Percentiles rank a stretch among this genome's conserved stretches.
These are phyloP conservation scores for Pan paniscus DNA, from an alignment of 2,113 vertebrate species.

Conservation along the genomic window DNA sequence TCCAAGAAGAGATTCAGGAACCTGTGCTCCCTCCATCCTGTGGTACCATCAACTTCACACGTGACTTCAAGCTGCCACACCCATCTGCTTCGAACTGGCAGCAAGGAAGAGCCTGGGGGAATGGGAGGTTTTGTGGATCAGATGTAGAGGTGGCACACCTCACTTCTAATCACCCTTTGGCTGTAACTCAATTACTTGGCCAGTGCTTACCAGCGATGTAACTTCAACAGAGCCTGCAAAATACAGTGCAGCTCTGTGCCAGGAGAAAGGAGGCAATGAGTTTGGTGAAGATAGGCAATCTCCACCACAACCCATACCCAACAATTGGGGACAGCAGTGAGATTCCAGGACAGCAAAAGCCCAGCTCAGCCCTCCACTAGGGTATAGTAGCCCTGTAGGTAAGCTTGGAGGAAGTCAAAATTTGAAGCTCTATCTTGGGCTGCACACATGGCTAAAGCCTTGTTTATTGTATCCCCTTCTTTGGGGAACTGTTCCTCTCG, in stretches of 20 bases:
- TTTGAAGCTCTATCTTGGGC: neutral
- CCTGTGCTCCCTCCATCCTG: neutral
- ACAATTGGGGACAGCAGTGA: neutral
- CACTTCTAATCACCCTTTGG: neutral
- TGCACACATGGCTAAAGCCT: too few relatives aligned
- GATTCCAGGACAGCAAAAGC: neutral
- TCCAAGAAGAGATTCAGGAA: neutral
- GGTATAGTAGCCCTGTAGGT: neutral
- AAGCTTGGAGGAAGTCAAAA: neutral
- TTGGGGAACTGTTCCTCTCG: neutral
- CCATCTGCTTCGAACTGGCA: neutral
- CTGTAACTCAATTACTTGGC: neutral
- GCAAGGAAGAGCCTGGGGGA: neutral
- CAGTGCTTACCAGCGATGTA: neutral
- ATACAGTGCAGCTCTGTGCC: neutral
- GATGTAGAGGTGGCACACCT: too few relatives aligned
- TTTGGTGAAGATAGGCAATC: neutral
- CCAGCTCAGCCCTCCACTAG: neutral
- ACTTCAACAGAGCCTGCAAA: neutral
- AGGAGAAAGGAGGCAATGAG: neutral
- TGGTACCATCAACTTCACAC: neutral
- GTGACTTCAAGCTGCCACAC: accelerated
- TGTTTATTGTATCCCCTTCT: neutral
- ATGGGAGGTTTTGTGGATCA: neutral
- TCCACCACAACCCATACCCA: neutral